Conservation (phyloP, 1,140 invertebrate genomes). For the Euwallacea fornicatus region DNA sequence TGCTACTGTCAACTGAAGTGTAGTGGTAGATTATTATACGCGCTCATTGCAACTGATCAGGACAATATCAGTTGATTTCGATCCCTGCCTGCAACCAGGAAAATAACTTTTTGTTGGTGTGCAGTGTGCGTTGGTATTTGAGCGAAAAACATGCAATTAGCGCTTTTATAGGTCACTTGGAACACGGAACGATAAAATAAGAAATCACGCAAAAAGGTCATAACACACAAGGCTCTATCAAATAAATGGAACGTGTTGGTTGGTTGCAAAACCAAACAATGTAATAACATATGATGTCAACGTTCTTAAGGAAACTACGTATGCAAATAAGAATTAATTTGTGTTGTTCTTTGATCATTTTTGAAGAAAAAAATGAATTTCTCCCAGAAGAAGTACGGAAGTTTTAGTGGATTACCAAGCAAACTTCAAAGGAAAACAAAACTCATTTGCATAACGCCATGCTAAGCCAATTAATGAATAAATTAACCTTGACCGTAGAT, state of each 20-base stretch:
- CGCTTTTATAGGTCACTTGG: not conserved
- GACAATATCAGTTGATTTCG: too few species aligned
- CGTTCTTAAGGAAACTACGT: too few species aligned
- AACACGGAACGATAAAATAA: not conserved
- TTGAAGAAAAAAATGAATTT: not conserved
- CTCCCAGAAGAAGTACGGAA: too few species aligned
- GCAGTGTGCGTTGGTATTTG: not conserved
- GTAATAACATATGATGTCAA: not conserved
- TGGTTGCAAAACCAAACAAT: not conserved
- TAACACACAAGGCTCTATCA: not conserved
- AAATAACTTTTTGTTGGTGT: not conserved
- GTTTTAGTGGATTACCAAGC: not conserved
- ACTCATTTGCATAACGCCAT: not conserved
- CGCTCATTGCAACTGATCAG: too few species aligned
- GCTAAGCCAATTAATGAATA: conserved; percentile 2
- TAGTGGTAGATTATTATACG: too few species aligned
- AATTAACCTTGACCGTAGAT: conserved; percentile 5
- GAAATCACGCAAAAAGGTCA: conserved; percentile 3
- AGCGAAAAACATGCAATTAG: not conserved
- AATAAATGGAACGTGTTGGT: not conserved
- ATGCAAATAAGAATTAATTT: not conserved
- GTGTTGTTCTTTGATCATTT: not conserved
- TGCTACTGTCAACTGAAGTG: too few species aligned
- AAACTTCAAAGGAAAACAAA: not conserved
- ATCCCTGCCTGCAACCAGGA: not conserved